Evolutionary conservation across 2,113 vertebrate species (phyloP).

Genomic region (Hyla sarda): DNA sequence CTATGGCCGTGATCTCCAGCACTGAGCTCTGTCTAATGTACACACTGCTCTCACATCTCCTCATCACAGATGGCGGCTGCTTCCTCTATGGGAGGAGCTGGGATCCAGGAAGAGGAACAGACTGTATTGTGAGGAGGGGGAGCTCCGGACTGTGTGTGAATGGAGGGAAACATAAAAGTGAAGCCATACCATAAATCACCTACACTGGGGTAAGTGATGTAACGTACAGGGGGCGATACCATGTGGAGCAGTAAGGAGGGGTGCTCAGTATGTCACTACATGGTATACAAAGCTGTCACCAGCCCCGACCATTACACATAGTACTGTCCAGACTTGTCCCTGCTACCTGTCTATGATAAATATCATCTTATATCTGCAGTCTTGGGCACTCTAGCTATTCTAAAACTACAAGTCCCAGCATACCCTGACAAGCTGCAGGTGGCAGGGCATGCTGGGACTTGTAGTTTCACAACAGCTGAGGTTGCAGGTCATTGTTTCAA

Average conservation of each 20-base stretch:
- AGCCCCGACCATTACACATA: neutral
- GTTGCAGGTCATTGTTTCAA: no score
- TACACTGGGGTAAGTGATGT: neutral
- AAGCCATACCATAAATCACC: no score
- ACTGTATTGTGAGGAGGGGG: neutral
- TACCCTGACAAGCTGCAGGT: no score
- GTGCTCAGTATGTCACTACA: neutral
- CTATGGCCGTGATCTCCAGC: neutral
- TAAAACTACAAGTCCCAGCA: no score
- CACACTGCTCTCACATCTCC: neutral
- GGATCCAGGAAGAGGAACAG: neutral
- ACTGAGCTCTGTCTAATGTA: no score
- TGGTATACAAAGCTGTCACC: neutral
- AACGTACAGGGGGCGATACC: neutral
- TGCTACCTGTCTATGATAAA: neutral
- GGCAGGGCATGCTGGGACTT: no score
- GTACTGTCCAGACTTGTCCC: neutral
- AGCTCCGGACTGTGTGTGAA: neutral
- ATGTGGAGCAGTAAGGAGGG: neutral
- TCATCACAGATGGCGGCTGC: constrained; percentile 34
- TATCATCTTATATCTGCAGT: no score
- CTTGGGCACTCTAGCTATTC: no score
- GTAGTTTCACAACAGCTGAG: no score
- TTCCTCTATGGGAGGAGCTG: neutral
- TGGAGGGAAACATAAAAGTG: constrained; percentile 38